These are phyloP conservation scores for Campylomormyrus numenius DNA, from an alignment of 2,113 vertebrate genomes.

Conservation along the genomic window DNA sequence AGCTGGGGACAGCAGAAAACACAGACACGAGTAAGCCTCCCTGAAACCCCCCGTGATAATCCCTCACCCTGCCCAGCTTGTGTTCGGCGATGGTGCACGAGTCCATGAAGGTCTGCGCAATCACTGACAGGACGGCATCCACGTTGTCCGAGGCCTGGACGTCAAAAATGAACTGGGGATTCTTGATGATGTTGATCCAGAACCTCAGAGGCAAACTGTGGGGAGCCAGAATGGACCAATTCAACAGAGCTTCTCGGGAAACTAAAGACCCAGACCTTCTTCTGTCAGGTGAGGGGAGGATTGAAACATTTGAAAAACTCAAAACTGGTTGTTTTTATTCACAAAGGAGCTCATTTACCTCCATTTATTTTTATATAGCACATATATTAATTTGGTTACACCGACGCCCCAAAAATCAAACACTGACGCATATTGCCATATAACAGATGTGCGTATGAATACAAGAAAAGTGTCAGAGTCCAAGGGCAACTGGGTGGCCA, in stretches of 20 bases:
- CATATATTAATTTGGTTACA: neutral
- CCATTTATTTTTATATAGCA: neutral
- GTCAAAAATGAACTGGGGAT: conserved; percentile 94
- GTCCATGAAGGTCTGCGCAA: conserved; percentile 97
- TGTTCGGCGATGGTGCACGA: conserved; percentile 95
- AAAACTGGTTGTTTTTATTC: neutral
- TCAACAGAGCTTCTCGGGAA: neutral
- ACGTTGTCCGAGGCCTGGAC: conserved; percentile 91
- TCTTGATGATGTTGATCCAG: conserved; percentile 98
- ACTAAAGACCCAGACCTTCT: neutral
- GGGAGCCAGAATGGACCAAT: neutral
- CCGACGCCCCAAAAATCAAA: neutral
- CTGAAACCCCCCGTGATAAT: neutral
- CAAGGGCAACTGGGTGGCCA: neutral
- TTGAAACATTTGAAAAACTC: neutral
- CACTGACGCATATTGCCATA: neutral
- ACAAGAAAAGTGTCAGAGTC: neutral
- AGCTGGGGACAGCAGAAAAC: neutral
- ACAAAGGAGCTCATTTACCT: neutral
- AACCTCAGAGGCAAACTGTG: conserved; percentile 85
- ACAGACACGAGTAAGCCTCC: neutral
- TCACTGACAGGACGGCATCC: conserved; percentile 89
- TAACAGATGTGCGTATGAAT: neutral
- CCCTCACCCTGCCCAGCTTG: conserved; percentile 88
- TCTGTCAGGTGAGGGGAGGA: neutral